Base-by-base conservation (phyloP, 2,113 vertebrate genomes). In the Lampris megalopsis region DNA sequence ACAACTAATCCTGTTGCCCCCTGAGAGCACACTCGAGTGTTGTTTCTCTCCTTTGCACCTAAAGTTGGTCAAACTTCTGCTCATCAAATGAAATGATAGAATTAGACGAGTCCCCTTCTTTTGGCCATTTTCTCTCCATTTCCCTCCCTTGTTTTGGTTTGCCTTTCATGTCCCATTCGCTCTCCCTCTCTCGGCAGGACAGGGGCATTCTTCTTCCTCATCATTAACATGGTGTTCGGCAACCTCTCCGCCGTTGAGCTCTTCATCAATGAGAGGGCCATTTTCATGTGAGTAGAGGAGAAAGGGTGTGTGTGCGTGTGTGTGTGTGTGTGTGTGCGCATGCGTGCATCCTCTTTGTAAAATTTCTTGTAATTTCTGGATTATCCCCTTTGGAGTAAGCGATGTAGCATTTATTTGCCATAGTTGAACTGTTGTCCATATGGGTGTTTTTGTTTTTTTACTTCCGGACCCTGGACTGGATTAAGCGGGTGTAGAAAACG, bases 211-310 rank as follows among this genome's bases (percentile, higher is more conserved):
- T 95, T 95, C 86, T 95, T 95, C 80, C 90, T 94, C 38, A 91
- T 94, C 74, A 94, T 95, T 79, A 95, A 95, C 89, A 94, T 95
- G 92, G 92, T 95, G 53, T 95, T 95, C 90, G 93, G 89, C 24
- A 95, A 95, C 84, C 90, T 95, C 52, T 95, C 95, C 3, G 94
- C 95, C 0, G 94, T 95, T 63, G 94, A 95, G 64, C 92, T 95
- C 77, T 95, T 95, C 76, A 94, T 95, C 81, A 92, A 91, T 1
- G 95, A 95, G 71, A 89, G 94, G 61, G 91, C 82, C 0, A 92
- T 95, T 65, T 95, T 95, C 78, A 89, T 95, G 95, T 95, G 80
- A 93, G 94, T 88, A 42, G 41, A 37, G 57, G 24, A 71, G 63
- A 45, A 50, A n/a, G 5, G 7, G 10, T 65, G 1, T 9, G 2